Percentiles rank a stretch among this genome's conserved stretches.
Conservation (phyloP, 2,797 vertebrate species). For the Triplophysa yarkandensis region DNA sequence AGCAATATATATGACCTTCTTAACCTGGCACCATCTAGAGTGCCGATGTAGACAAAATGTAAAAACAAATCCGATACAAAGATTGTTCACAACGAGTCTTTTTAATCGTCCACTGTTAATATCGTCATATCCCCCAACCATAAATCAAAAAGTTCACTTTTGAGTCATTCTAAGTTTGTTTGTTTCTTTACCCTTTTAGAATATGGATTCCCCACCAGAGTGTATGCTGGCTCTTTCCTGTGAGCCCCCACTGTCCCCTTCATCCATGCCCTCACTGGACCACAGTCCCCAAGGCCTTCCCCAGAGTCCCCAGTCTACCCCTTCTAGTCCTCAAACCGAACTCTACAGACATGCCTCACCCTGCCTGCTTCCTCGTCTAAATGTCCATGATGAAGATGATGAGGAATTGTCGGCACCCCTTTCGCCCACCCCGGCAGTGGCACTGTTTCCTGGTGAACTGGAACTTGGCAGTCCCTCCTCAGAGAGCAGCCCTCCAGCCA, state of each 20-base stretch:
- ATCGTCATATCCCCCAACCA: no score
- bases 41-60: no score
- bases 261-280: conserved; percentile 76
- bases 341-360: conserved; percentile 72
- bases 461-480: conserved; percentile 65
- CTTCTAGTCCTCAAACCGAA: conserved; percentile 66
- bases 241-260: conserved; percentile 74
- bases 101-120: no score
- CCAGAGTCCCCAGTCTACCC: conserved; percentile 63
- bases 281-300: conserved; percentile 71
- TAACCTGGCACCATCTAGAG: no score
- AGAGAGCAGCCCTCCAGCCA: conserved; percentile 71
- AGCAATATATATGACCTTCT: no score
- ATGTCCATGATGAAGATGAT: conserved; percentile 60
- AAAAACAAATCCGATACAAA: no score
- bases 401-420: conserved; percentile 68
- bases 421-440: conserved; percentile 74
- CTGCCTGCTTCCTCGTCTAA: conserved; percentile 64
- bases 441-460: conserved; percentile 74
- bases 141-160: no score
- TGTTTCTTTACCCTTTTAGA: conserved; percentile 61
- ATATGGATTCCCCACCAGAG: conserved; percentile 82
- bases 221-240: conserved; percentile 77
- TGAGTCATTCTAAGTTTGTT: not conserved
- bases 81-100: no score